Evolutionary conservation across 2,113 vertebrate species (phyloP).

Genomic region (Stegastes partitus): DNA sequence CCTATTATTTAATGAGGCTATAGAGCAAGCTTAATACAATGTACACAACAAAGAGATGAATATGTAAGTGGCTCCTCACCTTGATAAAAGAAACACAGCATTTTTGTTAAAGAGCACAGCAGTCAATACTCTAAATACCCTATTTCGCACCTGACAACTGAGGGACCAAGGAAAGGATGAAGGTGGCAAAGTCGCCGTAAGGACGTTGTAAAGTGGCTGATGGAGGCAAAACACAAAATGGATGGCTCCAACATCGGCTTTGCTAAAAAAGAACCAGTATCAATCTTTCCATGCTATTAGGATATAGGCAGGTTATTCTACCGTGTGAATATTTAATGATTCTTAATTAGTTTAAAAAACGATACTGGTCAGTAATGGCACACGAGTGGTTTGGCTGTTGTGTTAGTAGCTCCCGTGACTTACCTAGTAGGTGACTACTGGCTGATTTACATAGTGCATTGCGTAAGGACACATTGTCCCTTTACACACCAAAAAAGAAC

Average conservation of each 20-base stretch:
- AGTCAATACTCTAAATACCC: conserved; percentile 62
- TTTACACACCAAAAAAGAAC: neutral
- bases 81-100: conserved; percentile 45
- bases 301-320: conserved; percentile 62
- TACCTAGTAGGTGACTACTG: neutral
- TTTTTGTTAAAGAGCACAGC: conserved; percentile 41
- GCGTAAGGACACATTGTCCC: neutral
- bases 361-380: conserved; percentile 37
- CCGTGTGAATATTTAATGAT: conserved; percentile 71
- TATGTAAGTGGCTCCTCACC: conserved; percentile 31
- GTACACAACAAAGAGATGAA: conserved; percentile 11
- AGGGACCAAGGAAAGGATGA: conserved; percentile 19
- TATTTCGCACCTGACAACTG: conserved; percentile 31
- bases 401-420: conserved; percentile 24
- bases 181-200: conserved; percentile 55
- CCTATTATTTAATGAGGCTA: conserved; percentile 3
- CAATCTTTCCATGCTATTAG: conserved; percentile 50
- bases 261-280: conserved; percentile 37
- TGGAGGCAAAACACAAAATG: conserved; percentile 65
- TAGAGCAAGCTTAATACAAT: conserved; percentile 33
- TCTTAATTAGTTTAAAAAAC: conserved; percentile 52
- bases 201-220: conserved; percentile 68
- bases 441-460: neutral
- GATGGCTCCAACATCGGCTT: conserved; percentile 39
- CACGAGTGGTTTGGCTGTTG: conserved; percentile 23